phyloP scores from a whole-genome alignment of 2,113 vertebrate species.

The Python bivittatus region DNA sequence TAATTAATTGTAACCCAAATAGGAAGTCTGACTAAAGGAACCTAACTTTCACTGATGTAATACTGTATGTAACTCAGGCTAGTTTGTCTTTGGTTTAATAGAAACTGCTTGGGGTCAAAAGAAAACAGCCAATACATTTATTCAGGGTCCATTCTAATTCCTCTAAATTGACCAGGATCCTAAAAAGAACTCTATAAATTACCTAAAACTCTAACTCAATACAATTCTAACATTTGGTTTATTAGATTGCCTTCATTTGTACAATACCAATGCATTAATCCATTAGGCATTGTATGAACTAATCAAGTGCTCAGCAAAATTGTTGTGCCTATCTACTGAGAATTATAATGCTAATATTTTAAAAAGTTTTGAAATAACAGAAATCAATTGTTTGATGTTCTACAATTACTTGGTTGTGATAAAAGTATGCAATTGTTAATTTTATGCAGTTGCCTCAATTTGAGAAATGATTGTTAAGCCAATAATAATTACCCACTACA shows the following conservation, averaged over 20 bases:
- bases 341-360: neutral
- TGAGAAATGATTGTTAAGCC: neutral
- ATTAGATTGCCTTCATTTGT: neutral
- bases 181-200: neutral
- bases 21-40: neutral
- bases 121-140: neutral
- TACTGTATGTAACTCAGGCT: neutral
- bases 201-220: neutral
- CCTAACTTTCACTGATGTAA: neutral
- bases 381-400: neutral
- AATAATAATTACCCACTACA: constrained; percentile 12
- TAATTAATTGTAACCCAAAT: neutral
- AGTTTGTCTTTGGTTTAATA: neutral
- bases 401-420: neutral
- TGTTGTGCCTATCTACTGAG: neutral
- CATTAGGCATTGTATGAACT: neutral
- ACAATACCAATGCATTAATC: neutral
- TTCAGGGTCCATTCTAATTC: neutral
- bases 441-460: neutral
- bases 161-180: neutral
- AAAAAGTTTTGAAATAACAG: neutral
- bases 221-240: neutral
- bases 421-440: constrained; percentile 5
- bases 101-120: neutral
- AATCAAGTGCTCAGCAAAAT: neutral